These are phyloP conservation scores for rat (Rattus norvegicus) DNA, from an alignment of 2,113 vertebrate species.

Conservation along the genomic window GRCr8 NC_086024.1:110023501-110024000, in stretches of 20 bases:
- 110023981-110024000: neutral
- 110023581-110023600: neutral
- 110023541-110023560: neutral
- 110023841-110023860: neutral
- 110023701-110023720: neutral
- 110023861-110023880: neutral
- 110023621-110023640: neutral
- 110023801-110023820: neutral
- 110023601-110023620: neutral
- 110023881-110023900: neutral
- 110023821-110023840: neutral
- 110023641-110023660: neutral
- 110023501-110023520: neutral
- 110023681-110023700: neutral
- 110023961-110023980: neutral
- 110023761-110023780: neutral
- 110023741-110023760: neutral
- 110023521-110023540: neutral
- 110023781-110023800: neutral
- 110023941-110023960: neutral
- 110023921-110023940: neutral
- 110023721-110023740: neutral
- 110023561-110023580: neutral
- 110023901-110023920: neutral
- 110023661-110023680: neutral